Evolutionary conservation across 2,888 invertebrate genomes (phyloP), one percentile per base, ranked within the genome.

Genomic region (Ormyrus pomaceus): DNA sequence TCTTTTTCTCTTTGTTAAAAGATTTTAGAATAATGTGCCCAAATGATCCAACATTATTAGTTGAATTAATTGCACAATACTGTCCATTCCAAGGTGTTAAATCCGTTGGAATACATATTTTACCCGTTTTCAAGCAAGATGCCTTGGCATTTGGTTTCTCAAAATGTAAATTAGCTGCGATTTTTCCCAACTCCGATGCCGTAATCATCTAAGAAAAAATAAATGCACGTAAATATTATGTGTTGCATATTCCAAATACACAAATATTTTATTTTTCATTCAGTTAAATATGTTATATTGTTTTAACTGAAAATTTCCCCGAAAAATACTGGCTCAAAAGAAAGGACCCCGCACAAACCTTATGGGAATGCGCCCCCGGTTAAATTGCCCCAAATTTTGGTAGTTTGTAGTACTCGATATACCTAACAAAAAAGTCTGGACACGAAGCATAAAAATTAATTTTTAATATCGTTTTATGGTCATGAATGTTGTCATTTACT

Each of bases 11-110:
- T 81, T 93, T 93, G 0, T 91, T 87, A 70, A 93, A 91, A 70
- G 94, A 93, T 87, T 93, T 93, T 10, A 96, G 88, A 65, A 96
- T 87, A 45, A 94, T 92, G 86, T 96, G 96, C 66, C 95, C 95
- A 87, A 97, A 97, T 4, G 95, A 95, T 0, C 98, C 98, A 53
- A 98, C 98, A 87, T 98, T 98, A 0, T 98, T 98, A 88, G 98
- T 98, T 8, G 96, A 96, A 92, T 97, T 98, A 34, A 98, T 92
- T 6, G 95, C 97, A 46, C 95, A 94, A 73, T 87, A 85, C 45
- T 96, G 95, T 48, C 95, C 95, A 50, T 93, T 91, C 93, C 96
- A 95, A 0, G 93, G 93, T 3, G 76, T 82, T 3, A 68, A 45
- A 58, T 85, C 75, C 0, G 84, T 82, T 0, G 74, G 11, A 34